Conservation (phyloP, 2,888 invertebrate genomes). For the Synergus laeviventris region DNA sequence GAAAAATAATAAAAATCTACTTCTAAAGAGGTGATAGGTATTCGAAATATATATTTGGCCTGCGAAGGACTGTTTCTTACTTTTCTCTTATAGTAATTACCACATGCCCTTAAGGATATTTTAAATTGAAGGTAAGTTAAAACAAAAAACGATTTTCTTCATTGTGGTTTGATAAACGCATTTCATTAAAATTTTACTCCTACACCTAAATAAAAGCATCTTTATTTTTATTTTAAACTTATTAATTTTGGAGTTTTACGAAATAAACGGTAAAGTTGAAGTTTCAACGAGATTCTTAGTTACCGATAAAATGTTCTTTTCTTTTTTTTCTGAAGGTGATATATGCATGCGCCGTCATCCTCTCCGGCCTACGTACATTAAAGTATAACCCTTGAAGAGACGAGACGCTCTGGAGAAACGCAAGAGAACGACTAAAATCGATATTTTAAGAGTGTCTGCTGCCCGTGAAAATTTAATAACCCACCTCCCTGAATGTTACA, state of each 20-base stretch:
- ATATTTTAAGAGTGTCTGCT: constrained; percentile 66
- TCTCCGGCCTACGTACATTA: constrained; percentile 14
- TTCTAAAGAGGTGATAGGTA: not conserved
- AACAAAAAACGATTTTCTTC: too few relatives aligned
- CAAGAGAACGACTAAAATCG: constrained; percentile 57
- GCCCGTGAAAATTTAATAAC: constrained; percentile 70
- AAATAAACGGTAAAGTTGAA: too few relatives aligned
- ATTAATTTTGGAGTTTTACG: too few relatives aligned
- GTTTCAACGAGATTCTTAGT: not conserved
- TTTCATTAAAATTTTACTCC: too few relatives aligned
- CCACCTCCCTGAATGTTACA: constrained; percentile 57
- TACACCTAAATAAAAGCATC: too few relatives aligned
- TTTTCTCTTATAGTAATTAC: too few relatives aligned
- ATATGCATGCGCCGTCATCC: constrained; percentile 13
- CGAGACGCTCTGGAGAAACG: constrained; percentile 22
- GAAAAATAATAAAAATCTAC: not conserved
- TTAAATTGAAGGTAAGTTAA: too few relatives aligned
- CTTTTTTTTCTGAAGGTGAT: not conserved
- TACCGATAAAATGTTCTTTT: not conserved
- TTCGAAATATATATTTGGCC: not conserved
- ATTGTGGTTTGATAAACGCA: too few relatives aligned
- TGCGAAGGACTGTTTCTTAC: not conserved
- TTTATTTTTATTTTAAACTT: too few relatives aligned
- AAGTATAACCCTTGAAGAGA: not conserved
- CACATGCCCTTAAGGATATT: too few relatives aligned